Evolutionary conservation across 1,140 invertebrate genomes (phyloP).

Genomic region (Drosophila melanica): DNA sequence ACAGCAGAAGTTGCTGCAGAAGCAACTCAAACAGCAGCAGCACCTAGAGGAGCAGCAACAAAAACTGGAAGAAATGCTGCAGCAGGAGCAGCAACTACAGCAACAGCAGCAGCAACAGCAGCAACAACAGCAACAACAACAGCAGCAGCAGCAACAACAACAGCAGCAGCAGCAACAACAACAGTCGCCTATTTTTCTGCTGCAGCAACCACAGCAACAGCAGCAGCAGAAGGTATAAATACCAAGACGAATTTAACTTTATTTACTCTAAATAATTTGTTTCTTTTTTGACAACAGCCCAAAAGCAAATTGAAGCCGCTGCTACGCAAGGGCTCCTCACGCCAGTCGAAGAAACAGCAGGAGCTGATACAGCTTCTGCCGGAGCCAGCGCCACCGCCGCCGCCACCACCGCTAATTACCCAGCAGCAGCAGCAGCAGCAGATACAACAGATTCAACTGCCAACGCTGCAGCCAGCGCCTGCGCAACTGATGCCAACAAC

Average conservation of each 20-base stretch:
- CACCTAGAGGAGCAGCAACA: slow-evolving; percentile 63
- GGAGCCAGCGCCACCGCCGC: slow-evolving; percentile 50
- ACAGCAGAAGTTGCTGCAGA: slow-evolving; percentile 67
- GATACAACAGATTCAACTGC: slow-evolving; percentile 63
- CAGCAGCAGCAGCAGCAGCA: slow-evolving; percentile 47
- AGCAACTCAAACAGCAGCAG: slow-evolving; percentile 66
- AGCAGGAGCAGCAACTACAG: slow-evolving; percentile 47
- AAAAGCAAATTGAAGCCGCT: slow-evolving; percentile 62
- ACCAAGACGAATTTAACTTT: neutral
- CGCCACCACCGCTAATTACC: slow-evolving; percentile 37
- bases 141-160: slow-evolving; percentile 36
- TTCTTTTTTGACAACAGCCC: slow-evolving; percentile 8
- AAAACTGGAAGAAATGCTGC: slow-evolving; percentile 49
- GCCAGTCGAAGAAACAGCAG: slow-evolving; percentile 59
- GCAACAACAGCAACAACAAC: slow-evolving; percentile 50
- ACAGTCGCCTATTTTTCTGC: slow-evolving; percentile 24
- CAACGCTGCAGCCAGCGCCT: slow-evolving; percentile 64
- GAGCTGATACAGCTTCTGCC: slow-evolving; percentile 53
- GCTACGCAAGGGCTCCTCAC: slow-evolving; percentile 54
- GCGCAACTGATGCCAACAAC: slow-evolving; percentile 55
- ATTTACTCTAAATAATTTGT: neutral
- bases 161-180: slow-evolving; percentile 45
- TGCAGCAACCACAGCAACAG: slow-evolving; percentile 25
- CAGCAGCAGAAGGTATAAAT: slow-evolving; percentile 17
- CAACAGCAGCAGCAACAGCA: slow-evolving; percentile 57